Conservation (phyloP, 2,797 vertebrate genomes). For the Arctocebus calabarensis region DNA sequence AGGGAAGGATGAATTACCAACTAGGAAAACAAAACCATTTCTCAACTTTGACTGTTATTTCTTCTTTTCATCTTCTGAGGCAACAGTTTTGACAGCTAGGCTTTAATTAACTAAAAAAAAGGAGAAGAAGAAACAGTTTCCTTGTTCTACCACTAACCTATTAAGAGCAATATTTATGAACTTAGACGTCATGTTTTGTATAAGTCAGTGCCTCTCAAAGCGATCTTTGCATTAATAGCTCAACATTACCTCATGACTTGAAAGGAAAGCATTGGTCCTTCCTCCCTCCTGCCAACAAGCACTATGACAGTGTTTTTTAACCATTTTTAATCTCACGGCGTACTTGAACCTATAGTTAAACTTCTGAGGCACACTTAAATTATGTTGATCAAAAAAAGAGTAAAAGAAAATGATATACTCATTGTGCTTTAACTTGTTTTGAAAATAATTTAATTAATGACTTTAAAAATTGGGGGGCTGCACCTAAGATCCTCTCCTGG, state of each 20-base stretch:
- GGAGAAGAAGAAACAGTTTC: background rate
- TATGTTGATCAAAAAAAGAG: too few relatives aligned
- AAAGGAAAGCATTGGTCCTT: background rate
- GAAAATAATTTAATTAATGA: too few relatives aligned
- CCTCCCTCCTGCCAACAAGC: too few relatives aligned
- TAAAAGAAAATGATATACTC: too few relatives aligned
- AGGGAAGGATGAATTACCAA: constrained; percentile 14
- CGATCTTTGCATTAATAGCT: background rate
- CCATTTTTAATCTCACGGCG: too few relatives aligned
- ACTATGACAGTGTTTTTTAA: background rate
- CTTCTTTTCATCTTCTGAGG: background rate
- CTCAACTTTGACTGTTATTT: constrained; percentile 37
- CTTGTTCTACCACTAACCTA: constrained; percentile 8
- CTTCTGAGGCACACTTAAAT: too few relatives aligned
- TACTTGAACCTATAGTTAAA: too few relatives aligned
- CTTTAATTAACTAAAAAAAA: background rate
- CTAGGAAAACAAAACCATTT: constrained; percentile 46
- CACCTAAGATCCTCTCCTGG: too few relatives aligned
- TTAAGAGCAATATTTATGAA: background rate
- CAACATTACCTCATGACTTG: background rate
- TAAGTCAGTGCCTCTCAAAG: background rate
- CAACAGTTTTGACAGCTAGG: constrained; percentile 13
- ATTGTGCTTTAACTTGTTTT: too few relatives aligned
- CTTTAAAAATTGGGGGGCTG: too few relatives aligned
- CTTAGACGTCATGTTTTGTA: background rate